A percentile compares a stretch with the other conserved stretches of the same genome.
Evolutionary conservation across 2,888 invertebrate species (phyloP).

Genomic region (Piscicola geometra): DNA sequence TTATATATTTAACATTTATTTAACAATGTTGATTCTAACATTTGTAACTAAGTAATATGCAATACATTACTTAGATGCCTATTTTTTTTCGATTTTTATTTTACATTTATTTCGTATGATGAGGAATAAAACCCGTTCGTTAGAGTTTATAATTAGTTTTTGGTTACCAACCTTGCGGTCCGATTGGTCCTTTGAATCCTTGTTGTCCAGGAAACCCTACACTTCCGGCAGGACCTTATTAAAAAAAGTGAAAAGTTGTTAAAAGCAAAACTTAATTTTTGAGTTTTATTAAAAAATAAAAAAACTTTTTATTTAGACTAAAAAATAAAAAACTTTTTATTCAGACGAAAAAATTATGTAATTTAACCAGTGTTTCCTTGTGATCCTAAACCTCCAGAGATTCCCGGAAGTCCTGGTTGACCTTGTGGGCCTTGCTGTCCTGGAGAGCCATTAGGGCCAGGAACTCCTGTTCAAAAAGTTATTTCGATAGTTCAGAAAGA

Average conservation of each 20-base stretch:
- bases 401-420: neutral
- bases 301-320: neutral
- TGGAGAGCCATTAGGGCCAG: neutral
- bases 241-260: too few relatives aligned
- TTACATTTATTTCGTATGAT: too few relatives aligned
- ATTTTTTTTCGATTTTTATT: too few relatives aligned
- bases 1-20: too few relatives aligned
- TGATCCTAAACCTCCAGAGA: neutral
- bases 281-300: too few relatives aligned
- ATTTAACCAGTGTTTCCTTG: conserved; percentile 23
- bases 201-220: neutral
- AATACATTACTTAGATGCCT: too few relatives aligned
- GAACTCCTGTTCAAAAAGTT: neutral
- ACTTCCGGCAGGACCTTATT: neutral
- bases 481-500: too few relatives aligned
- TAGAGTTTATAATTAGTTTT: too few relatives aligned
- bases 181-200: neutral
- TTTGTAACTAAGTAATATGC: too few relatives aligned
- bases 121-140: too few relatives aligned
- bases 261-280: too few relatives aligned
- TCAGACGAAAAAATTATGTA: neutral
- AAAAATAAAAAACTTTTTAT: neutral
- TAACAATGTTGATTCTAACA: too few relatives aligned
- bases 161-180: neutral
- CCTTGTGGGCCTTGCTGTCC: neutral